phyloP scores from a whole-genome alignment of 2,888 invertebrate genomes.

The Scaptomyza caliginosa region DNA sequence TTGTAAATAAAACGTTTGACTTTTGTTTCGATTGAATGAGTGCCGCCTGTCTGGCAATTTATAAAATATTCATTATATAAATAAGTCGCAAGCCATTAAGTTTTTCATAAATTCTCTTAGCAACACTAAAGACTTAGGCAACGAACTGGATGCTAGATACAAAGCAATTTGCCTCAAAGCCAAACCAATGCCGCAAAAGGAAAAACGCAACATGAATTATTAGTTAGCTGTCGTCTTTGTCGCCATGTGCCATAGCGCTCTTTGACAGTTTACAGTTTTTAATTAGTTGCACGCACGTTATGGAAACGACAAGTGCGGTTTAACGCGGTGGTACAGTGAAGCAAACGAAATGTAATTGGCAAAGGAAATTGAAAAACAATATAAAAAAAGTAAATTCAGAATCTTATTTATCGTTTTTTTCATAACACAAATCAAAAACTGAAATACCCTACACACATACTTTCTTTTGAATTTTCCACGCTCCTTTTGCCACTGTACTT shows the following conservation, averaged over 20 bases:
- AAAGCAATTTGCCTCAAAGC: constrained; percentile 47
- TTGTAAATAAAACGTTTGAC: constrained; percentile 51
- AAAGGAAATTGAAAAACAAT: not conserved
- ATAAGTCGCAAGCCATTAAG: constrained; percentile 64
- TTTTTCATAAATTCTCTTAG: constrained; percentile 60
- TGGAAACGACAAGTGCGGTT: constrained; percentile 40
- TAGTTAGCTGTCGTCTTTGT: constrained; percentile 23
- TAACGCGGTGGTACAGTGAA: constrained; percentile 23
- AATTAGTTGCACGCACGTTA: constrained; percentile 62
- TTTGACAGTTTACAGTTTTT: constrained; percentile 63
- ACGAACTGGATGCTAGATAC: constrained; percentile 48
- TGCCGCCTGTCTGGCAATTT: constrained; percentile 43
- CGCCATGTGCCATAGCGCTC: constrained; percentile 15
- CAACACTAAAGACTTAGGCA: constrained; percentile 67
- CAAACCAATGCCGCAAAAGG: constrained; percentile 11
- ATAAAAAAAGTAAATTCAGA: too few relatives aligned
- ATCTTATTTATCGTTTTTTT: too few relatives aligned
- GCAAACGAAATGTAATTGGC: not conserved
- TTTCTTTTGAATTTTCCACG: not conserved
- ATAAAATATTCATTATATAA: constrained; percentile 67
- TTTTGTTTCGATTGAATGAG: constrained; percentile 41
- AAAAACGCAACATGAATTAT: constrained; percentile 52
- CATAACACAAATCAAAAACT: too few relatives aligned
- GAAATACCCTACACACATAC: not conserved
- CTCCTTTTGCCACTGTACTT: constrained; percentile 27